A percentile compares a stretch with the other conserved stretches of the same genome.
Conservation (phyloP, 2,797 vertebrate species). For the Sebastes oblongus region DNA sequence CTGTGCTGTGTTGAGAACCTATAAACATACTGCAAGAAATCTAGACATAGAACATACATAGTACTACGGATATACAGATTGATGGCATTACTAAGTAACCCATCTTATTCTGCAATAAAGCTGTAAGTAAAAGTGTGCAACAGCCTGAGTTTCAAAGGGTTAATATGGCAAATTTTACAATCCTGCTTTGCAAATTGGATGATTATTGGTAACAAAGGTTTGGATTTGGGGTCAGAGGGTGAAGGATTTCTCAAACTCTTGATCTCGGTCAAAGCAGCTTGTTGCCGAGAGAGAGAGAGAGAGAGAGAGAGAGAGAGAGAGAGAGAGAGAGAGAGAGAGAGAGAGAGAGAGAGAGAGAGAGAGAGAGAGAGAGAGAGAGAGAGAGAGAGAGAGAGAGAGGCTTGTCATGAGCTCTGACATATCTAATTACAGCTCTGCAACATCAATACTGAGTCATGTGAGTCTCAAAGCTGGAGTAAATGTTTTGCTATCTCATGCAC, state of each 20-base stretch:
- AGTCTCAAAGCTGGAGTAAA: not conserved
- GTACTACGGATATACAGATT: not conserved
- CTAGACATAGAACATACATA: not conserved
- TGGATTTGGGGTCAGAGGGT: not conserved
- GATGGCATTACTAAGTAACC: not conserved
- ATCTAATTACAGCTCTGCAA: not conserved
- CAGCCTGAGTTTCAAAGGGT: not conserved
- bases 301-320: too few species aligned
- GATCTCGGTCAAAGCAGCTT: not conserved
- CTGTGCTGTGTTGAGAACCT: not conserved
- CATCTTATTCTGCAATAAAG: not conserved
- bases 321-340: too few species aligned
- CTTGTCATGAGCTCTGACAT: not conserved
- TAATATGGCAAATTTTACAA: not conserved
- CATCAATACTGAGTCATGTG: constrained; percentile 4
- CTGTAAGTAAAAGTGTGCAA: not conserved
- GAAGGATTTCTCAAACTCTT: not conserved
- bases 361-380: too few species aligned
- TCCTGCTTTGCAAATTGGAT: not conserved
- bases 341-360: too few species aligned
- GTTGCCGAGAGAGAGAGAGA: too few species aligned
- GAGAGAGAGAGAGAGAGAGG: too few species aligned
- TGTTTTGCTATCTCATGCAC: not conserved
- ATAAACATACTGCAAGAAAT: not conserved
- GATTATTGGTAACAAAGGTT: not conserved